phyloP scores from a whole-genome alignment of 1,140 invertebrate species.

The Limonius californicus region DNA sequence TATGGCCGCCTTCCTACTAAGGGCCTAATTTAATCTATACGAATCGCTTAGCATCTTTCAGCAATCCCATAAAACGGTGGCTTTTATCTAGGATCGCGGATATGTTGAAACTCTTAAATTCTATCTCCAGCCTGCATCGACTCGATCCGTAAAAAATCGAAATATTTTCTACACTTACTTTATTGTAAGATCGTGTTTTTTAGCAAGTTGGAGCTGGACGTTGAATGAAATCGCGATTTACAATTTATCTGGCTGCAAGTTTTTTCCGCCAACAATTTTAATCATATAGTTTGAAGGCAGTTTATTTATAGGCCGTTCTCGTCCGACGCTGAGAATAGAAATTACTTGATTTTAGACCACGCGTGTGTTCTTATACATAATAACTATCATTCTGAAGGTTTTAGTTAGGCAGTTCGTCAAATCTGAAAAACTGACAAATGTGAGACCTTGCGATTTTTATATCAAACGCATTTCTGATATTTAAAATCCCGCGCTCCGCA shows the following conservation, averaged over 20 bases:
- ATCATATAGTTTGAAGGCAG: conserved; percentile 31
- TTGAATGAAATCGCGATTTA: conserved; percentile 28
- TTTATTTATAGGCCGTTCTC: conserved; percentile 27
- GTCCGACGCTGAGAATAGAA: conserved; percentile 24
- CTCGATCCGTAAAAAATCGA: neutral
- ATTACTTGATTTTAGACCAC: conserved; percentile 26
- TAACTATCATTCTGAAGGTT: neutral
- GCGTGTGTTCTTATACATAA: conserved; percentile 25
- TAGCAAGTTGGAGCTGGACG: conserved; percentile 1
- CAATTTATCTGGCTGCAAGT: conserved; percentile 28
- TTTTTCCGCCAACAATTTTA: conserved; percentile 29
- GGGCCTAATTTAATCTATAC: too few species aligned
- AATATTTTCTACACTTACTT: conserved; percentile 24
- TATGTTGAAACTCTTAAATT: neutral
- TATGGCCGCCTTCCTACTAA: too few species aligned
- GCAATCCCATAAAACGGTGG: neutral
- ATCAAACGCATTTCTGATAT: too few species aligned
- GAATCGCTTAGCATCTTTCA: too few species aligned
- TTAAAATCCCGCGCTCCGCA: too few species aligned
- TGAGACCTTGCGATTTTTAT: too few species aligned
- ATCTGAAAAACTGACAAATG: neutral
- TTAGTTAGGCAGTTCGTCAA: neutral
- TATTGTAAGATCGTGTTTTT: conserved; percentile 24
- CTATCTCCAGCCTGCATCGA: neutral
- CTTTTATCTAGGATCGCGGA: neutral